Percentiles rank a stretch among this genome's conserved stretches.
phyloP scores from a whole-genome alignment of 2,888 invertebrate genomes.

The Temnothorax rugatulus region DNA sequence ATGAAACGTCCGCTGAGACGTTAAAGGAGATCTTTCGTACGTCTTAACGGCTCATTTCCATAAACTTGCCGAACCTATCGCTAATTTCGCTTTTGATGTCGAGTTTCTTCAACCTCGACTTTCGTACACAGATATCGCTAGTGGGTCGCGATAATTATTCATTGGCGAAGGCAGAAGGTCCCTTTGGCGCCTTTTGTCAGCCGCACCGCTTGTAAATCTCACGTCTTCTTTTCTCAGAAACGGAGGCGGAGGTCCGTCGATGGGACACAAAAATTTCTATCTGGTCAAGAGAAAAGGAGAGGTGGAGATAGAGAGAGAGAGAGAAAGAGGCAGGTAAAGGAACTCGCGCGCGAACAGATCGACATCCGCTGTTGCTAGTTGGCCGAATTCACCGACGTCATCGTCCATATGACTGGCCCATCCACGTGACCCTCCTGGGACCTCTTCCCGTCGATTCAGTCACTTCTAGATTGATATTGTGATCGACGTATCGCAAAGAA shows the following conservation, averaged over 20 bases:
- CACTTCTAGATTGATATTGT: constrained; percentile 30
- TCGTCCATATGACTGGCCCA: constrained; percentile 63
- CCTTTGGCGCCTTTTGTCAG: constrained; percentile 52
- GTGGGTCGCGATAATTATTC: constrained; percentile 45
- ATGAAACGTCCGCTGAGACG: not conserved
- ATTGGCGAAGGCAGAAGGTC: constrained; percentile 35
- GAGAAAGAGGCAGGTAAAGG: constrained; percentile 50
- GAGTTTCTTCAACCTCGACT: constrained; percentile 36
- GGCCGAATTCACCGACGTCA: constrained; percentile 64
- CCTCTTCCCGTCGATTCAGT: constrained; percentile 13
- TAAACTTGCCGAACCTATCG: constrained; percentile 37
- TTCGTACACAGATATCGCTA: constrained; percentile 29
- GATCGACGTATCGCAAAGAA: constrained; percentile 1
- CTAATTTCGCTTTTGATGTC: constrained; percentile 43
- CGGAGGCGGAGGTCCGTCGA: constrained; percentile 19
- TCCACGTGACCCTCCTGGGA: constrained; percentile 53
- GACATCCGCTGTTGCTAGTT: constrained; percentile 63
- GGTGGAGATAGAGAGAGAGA: constrained; percentile 22
- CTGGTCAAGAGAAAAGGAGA: constrained; percentile 30
- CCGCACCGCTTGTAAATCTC: constrained; percentile 44
- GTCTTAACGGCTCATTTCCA: constrained; percentile 34
- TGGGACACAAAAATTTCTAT: constrained; percentile 57
- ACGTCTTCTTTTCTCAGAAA: constrained; percentile 48
- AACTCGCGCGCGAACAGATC: constrained; percentile 37
- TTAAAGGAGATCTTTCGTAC: constrained; percentile 5